A percentile compares a stretch with the other conserved stretches of the same genome.
Evolutionary conservation across 2,797 vertebrate species (phyloP).

Genomic region (Sphaeramia orbicularis): DNA sequence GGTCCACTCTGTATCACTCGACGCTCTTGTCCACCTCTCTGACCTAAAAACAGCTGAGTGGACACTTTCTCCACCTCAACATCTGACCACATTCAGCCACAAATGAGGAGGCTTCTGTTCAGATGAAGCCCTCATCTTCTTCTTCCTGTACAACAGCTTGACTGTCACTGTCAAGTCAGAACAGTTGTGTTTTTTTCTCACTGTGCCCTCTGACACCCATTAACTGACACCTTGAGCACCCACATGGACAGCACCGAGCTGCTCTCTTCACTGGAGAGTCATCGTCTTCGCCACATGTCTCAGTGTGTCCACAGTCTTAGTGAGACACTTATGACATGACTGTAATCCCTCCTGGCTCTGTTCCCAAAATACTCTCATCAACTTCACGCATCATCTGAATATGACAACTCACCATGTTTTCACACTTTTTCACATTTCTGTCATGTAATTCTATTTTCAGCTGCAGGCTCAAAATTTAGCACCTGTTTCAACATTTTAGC

Average conservation of each 20-base stretch:
- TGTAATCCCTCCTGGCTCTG: constrained; percentile 29
- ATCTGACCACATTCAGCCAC: constrained; percentile 18
- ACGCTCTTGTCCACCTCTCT: constrained; percentile 19
- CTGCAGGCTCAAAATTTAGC: constrained; percentile 11
- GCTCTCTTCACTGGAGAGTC: constrained; percentile 23
- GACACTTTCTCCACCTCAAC: constrained; percentile 3
- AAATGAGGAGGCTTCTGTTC: constrained; percentile 16
- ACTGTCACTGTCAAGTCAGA: no score
- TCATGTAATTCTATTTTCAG: constrained; percentile 15
- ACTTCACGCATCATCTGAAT: constrained; percentile 40
- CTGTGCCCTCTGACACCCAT: no score
- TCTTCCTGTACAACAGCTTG: constrained; percentile 27
- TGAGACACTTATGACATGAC: constrained; percentile 31
- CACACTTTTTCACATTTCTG: constrained; percentile 17
- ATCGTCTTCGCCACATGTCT: constrained; percentile 19
- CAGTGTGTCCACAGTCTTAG: constrained; percentile 16
- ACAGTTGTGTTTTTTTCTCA: no score
- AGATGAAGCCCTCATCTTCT: no score
- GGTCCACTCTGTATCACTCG: constrained; percentile 20
- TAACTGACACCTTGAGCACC: no score
- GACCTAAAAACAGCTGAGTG: constrained; percentile 10
- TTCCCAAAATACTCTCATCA: constrained; percentile 45
- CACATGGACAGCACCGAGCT: constrained; percentile 21
- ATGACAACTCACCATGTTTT: constrained; percentile 43
- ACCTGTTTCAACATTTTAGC: constrained; percentile 10